phyloP scores from a whole-genome alignment of 2,888 invertebrate species.

The Pomacea canaliculata region DNA sequence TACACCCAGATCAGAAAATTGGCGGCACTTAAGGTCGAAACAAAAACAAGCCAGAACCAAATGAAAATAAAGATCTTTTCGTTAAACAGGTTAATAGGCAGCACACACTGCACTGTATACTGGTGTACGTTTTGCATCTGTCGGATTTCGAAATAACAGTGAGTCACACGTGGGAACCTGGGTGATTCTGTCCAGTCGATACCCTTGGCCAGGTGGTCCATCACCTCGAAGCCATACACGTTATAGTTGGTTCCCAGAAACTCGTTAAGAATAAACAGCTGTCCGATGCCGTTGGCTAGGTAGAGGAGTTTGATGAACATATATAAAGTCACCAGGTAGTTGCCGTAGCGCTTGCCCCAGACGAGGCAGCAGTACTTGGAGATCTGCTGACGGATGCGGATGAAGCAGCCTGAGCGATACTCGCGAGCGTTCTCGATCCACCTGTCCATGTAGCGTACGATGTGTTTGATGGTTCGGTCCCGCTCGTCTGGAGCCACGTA shows the following conservation, averaged over 20 bases:
- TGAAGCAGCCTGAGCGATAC: slow-evolving; percentile 68
- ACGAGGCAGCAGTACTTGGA: slow-evolving; percentile 68
- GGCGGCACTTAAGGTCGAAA: slow-evolving; percentile 69
- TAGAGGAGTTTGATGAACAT: slow-evolving; percentile 71
- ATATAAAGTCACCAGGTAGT: slow-evolving; percentile 71
- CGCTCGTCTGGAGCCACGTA: slow-evolving; percentile 69
- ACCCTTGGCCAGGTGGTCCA: slow-evolving; percentile 70
- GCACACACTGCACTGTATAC: slow-evolving; percentile 70
- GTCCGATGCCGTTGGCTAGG: slow-evolving; percentile 70
- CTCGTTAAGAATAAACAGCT: slow-evolving; percentile 71
- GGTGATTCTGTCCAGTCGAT: slow-evolving; percentile 66
- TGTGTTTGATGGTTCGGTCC: slow-evolving; percentile 69
- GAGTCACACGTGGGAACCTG: slow-evolving; percentile 68
- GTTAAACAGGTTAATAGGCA: slow-evolving; percentile 67
- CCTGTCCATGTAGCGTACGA: slow-evolving; percentile 71
- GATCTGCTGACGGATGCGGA: slow-evolving; percentile 66
- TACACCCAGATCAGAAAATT: slow-evolving; percentile 71
- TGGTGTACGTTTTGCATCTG: slow-evolving; percentile 71
- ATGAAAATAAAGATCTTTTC: slow-evolving; percentile 71
- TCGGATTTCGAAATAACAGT: slow-evolving; percentile 70
- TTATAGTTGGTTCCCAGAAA: slow-evolving; percentile 71
- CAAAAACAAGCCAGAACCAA: slow-evolving; percentile 73
- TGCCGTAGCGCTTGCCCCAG: slow-evolving; percentile 70
- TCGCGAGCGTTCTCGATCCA: slow-evolving; percentile 70
- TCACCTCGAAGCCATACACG: slow-evolving; percentile 71